Evolutionary conservation across 2,888 invertebrate species (phyloP), one percentile per base, ranked within the genome.

Genomic region (Quadroppia sp.): DNA sequence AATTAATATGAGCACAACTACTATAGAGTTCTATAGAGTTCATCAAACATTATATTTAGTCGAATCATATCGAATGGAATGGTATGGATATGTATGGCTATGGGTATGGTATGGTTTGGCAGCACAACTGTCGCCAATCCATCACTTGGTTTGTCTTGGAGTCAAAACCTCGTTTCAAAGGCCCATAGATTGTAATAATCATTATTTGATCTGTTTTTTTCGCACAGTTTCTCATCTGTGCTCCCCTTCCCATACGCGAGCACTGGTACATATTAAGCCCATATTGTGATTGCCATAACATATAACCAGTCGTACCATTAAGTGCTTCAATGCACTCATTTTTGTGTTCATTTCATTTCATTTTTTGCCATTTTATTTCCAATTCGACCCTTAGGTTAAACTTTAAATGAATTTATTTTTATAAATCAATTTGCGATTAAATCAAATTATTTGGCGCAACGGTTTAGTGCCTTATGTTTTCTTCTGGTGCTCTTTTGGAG

Each of bases 391-490:
- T 36, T 17, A 36, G 64, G 64, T 64, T 20, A 64, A 64, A 64
- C 36, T n/a, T 9, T 20, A 64, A 64, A 4, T 59, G 9, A 13
- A 28, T 53, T 53, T 53, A n/a, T 53, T 28, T 30, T 64, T 64
- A 64, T 64, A 64, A 64, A 64, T 64, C 64, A 64, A 64, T 64
- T 32, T 36, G n/a, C 28, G 64, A 64, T 64, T 64, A 64, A 32
- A 64, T 64, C 64, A 64, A 64, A 32, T 36, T 64, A 64, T 64
- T 64, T 64, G 40, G 2, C 36, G 36, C 64, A 36, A 64, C 30
- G 30, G 30, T 50, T 50, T n/a, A 23, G 50, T 50, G 50, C 50
- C 11, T 20, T 45, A 45, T 17, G 45, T 45, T 23, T 1, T 11
- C 25, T 53, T 53, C 13, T 20, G 20, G 53, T 20, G 23, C 30